Evolutionary conservation across 2,797 vertebrate species (phyloP), one percentile per base, ranked within the genome.

Genomic region (Falco berigora): DNA sequence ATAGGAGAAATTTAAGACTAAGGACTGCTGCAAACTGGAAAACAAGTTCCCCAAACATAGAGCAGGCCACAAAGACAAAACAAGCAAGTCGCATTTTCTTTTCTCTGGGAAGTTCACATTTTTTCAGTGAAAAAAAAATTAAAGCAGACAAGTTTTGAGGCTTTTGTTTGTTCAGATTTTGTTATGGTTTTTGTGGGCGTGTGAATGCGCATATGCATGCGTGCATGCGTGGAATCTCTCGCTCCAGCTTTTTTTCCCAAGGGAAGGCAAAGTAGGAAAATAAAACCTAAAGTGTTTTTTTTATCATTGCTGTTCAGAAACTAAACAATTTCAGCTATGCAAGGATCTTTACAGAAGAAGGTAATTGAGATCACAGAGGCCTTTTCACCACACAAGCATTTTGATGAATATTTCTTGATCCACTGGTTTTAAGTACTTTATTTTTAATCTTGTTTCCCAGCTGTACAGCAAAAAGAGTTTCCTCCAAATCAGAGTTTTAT

Each of bases 241-340:
- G 5, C 90, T 80, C 85, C 2, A 0, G 71, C 77, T 75, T 75
- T 55, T 42, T 72, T 49, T 81, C 95, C 92, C 93, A 28, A 56
- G 92, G 80, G 96, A 90, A 93, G 67, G 22, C 20, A 5, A 93
- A 92, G 88, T 11, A 90, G 68, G 80, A 69, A 89, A 95, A 94
- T 93, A 89, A 96, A 96, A 82, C 86, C 83, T 89, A 21, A 82
- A 91, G 80, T 82, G 72, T 50, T 96, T 82, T 92, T 92, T 92
- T 90, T 92, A 87, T 91, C 89, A 59, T 90, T 34, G 61, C 74
- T 83, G 56, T 56, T 94, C 93, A 94, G 90, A 87, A 95, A 82
- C 77, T 21, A 85, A 95, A 94, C 93, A 85, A 94, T 94, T 92
- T 64, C 96, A 96, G 88, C 83, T 92, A 95, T 94, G 94, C 63